Evolutionary conservation across 2,888 invertebrate species (phyloP).

Genomic region (Formica aserva): DNA sequence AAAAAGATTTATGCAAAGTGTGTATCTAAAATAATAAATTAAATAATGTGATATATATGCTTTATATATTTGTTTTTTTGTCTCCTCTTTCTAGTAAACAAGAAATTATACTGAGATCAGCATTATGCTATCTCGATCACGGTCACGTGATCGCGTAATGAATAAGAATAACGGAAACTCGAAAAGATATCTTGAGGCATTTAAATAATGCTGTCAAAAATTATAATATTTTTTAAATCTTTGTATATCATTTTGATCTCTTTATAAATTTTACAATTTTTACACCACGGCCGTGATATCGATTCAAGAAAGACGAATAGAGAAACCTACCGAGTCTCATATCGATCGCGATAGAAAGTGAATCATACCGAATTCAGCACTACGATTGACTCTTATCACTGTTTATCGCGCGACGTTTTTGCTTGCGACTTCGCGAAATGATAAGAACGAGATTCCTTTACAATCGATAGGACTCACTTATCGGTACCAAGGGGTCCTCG

Average conservation of each 20-base stretch:
- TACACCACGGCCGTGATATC: background rate
- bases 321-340: background rate
- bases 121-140: background rate
- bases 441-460: background rate
- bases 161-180: too few relatives aligned
- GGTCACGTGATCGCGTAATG: background rate
- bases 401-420: slow-evolving; percentile 10
- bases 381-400: slow-evolving; percentile 35
- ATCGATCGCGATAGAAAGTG: background rate
- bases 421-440: background rate
- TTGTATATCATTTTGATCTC: background rate
- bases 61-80: background rate
- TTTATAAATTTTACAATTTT: background rate
- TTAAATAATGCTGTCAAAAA: background rate
- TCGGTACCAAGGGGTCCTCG: background rate
- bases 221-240: background rate
- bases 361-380: slow-evolving; percentile 14
- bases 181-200: too few relatives aligned
- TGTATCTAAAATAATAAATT: background rate
- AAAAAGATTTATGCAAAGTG: background rate
- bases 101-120: background rate
- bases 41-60: background rate
- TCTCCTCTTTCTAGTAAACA: background rate
- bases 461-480: slow-evolving; percentile 17
- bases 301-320: background rate